A percentile compares a stretch with the other conserved stretches of the same genome.
These are phyloP conservation scores for Unio pictorum DNA, from an alignment of 2,888 invertebrate species.

Conservation along the genomic window DNA sequence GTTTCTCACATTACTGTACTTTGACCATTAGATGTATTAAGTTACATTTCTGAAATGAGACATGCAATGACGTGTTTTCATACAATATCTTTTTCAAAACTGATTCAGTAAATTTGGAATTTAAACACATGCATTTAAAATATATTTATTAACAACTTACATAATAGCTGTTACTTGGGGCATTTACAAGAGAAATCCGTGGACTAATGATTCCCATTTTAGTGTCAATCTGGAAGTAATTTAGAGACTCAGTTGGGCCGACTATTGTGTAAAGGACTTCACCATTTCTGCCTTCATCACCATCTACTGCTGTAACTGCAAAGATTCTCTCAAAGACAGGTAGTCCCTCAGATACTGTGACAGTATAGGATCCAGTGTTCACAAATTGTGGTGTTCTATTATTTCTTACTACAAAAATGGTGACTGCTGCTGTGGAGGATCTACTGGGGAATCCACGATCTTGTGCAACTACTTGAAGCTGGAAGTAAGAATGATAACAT, in stretches of 20 bases:
- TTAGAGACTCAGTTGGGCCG: constrained; percentile 72
- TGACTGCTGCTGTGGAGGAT: constrained; percentile 45
- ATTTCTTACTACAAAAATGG: constrained; percentile 57
- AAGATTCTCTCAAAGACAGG: constrained; percentile 39
- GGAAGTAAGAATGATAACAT: constrained; percentile 6
- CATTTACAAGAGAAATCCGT: constrained; percentile 48
- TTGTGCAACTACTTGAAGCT: constrained; percentile 55
- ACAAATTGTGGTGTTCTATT: constrained; percentile 43
- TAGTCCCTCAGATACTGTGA: constrained; percentile 42
- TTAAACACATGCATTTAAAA: neutral
- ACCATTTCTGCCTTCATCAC: constrained; percentile 48
- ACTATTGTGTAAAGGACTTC: constrained; percentile 48
- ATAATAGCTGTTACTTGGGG: constrained; percentile 35
- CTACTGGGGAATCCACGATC: constrained; percentile 54
- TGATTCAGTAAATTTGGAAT: no score
- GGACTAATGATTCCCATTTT: constrained; percentile 78
- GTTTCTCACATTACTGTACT: no score
- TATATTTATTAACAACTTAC: constrained; percentile 25
- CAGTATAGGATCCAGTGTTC: constrained; percentile 28
- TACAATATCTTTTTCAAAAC: no score
- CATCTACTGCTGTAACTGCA: constrained; percentile 32
- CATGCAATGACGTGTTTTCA: no score
- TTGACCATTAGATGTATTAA: no score
- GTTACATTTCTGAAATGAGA: no score
- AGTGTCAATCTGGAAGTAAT: constrained; percentile 88